Base-by-base conservation (phyloP, 2,888 invertebrate genomes). In the Gordius sp. region DNA sequence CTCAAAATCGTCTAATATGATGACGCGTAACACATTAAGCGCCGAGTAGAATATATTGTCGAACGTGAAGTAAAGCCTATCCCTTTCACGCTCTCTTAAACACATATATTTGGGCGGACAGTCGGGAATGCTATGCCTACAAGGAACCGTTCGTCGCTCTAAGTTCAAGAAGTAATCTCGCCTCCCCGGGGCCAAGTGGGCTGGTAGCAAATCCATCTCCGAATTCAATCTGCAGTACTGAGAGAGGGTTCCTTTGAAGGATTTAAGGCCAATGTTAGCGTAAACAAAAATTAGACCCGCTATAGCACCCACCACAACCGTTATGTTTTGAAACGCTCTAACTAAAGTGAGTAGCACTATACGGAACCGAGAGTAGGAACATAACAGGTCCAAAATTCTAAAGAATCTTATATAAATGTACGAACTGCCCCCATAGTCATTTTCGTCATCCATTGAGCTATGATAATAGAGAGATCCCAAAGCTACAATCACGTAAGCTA, bases 1-100 rank as follows among this genome's bases (percentile, higher is more conserved):
- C 20, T 47, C 47, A 47, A 47, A 47, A 47, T 47, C 47, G 47
- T 47, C 47, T 23, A 47, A 20, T 4, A 47, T 47, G 20, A 47
- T 47, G 16, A 47, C 47, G 4, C 47, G 47, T 4, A 47, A 20
- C 4, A 47, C 47, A 23, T 47, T 47, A 4, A 47, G 23, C 4
- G n/a, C 20, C 16, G 47, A 47, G 20, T 47, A 47, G 23, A 47
- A 47, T 47, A 47, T 47, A 20, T 47, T 47, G 20, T 47, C 47
- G 20, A 47, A 47, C 47, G 47, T 47, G 20, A 47, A 47, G 20
- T 47, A 47, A 13, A 47, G 20, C 23, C 4, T 47, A 20, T 47
- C 47, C 4, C 13, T 13, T 8, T 47, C 23, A n/a, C 4, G 8
- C 20, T 47, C 47, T n/a, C 47, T 8, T n/a, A 47, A 4, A 23